Conservation (phyloP, 2,113 vertebrate species). For the Litocranius walleri region DNA sequence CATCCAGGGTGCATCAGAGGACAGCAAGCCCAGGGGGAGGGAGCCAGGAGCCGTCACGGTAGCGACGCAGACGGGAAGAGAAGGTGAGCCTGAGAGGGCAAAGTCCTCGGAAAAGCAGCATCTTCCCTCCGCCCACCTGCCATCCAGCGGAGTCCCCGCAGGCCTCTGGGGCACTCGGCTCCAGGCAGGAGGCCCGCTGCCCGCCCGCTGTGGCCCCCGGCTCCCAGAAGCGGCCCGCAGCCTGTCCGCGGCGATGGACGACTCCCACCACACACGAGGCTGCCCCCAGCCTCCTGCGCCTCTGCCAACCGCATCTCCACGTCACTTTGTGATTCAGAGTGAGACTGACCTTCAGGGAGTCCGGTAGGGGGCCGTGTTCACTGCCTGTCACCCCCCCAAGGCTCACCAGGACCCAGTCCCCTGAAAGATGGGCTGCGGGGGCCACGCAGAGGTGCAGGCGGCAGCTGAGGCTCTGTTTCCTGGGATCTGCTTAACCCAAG, state of each 20-base stretch:
- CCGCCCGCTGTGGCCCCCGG: not conserved
- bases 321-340: not conserved
- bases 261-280: not conserved
- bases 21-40: rapidly evolving
- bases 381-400: not conserved
- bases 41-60: rapidly evolving
- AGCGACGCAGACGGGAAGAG: not conserved
- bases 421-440: rapidly evolving
- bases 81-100: rapidly evolving
- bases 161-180: rapidly evolving
- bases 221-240: not conserved
- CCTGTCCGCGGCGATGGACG: rapidly evolving
- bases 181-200: not conserved
- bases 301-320: not conserved
- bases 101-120: rapidly evolving
- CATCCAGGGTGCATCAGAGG: rapidly evolving
- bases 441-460: rapidly evolving
- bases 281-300: not conserved
- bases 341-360: not conserved
- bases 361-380: rapidly evolving
- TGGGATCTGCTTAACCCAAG: too few species aligned
- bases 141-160: not conserved
- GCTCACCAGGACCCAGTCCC: not conserved
- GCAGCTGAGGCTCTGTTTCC: rapidly evolving
- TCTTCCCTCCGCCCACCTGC: rapidly evolving